Evolutionary conservation across 2,113 vertebrate species (phyloP).

Genomic region (Scartelaos histophorus): DNA sequence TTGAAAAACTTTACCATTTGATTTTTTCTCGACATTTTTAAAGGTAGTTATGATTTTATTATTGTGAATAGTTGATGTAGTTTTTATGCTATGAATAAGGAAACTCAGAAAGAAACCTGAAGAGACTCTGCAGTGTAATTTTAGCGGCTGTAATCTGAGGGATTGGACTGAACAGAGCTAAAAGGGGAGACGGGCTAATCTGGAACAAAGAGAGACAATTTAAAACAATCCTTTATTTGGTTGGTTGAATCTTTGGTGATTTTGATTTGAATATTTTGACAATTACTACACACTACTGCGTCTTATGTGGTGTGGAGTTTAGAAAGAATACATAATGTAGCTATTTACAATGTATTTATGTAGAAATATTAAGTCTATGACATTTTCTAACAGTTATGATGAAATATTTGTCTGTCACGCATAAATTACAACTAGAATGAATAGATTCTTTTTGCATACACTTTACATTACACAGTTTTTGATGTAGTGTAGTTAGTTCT

Average conservation of each 20-base stretch:
- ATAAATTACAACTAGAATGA: no score
- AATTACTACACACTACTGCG: no score
- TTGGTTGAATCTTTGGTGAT: neutral
- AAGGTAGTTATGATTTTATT: neutral
- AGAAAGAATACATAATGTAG: no score
- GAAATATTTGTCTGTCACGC: no score
- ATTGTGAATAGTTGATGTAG: neutral
- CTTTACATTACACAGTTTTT: no score
- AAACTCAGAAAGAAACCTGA: neutral
- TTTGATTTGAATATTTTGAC: no score
- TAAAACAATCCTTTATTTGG: neutral
- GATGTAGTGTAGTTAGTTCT: no score
- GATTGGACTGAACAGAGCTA: constrained; percentile 13
- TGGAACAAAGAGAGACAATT: constrained; percentile 2
- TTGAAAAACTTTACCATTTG: neutral
- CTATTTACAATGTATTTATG: no score
- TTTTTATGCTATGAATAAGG: neutral
- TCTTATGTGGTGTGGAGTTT: no score
- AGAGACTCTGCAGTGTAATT: neutral
- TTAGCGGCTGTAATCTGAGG: constrained; percentile 4
- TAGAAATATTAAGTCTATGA: no score
- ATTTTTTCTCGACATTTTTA: neutral
- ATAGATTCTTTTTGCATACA: no score
- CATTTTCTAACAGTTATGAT: no score
- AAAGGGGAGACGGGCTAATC: neutral